Evolutionary conservation across 2,888 invertebrate species (phyloP), one percentile per base, ranked within the genome.

Genomic region (Drosophila phalerata): DNA sequence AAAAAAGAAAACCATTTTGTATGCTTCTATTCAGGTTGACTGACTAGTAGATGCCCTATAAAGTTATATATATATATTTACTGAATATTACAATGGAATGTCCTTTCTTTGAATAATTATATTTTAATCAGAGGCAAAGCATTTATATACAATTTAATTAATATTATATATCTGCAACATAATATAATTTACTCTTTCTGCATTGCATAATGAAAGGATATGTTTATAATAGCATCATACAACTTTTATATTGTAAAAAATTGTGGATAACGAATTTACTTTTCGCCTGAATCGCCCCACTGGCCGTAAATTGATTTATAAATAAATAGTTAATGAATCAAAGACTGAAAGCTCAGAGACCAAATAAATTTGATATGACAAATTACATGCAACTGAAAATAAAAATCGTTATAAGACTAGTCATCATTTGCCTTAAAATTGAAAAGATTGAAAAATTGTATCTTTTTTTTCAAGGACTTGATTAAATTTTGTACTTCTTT

Each of bases 271-370:
- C 42, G 34, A 60, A 43, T 53, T 47, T 45, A 45, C 17, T 60
- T 77, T 34, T 6, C 2, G 22, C n/a, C 32, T 22, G 47, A 25
- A 13, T 45, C 15, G 37, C 8, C 15, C 17, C 37, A 32, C 32
- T 48, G 51, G 3, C 32, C 30, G 13, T 67, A 67, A 68, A 79
- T 68, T 61, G 60, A 57, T 57, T 57, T 64, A 68, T 53, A 43
- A 37, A 57, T 68, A 53, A 73, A 73, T 68, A 52, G 52, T 61
- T 68, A 68, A 68, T 76, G 60, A 63, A 67, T 47, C 66, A 47
- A 42, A 40, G n/a, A 45, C 15, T 51, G 32, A 37, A 37, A 11
- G 42, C n/a, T 17, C 25, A 32, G 2, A 34, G 43, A 6, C 9
- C 2, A 28, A 40, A 52, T 57, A 22, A 56, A 70, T 51, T 56